Evolutionary conservation across 2,113 vertebrate genomes (phyloP).

Genomic region (Sturnira hondurensis): DNA sequence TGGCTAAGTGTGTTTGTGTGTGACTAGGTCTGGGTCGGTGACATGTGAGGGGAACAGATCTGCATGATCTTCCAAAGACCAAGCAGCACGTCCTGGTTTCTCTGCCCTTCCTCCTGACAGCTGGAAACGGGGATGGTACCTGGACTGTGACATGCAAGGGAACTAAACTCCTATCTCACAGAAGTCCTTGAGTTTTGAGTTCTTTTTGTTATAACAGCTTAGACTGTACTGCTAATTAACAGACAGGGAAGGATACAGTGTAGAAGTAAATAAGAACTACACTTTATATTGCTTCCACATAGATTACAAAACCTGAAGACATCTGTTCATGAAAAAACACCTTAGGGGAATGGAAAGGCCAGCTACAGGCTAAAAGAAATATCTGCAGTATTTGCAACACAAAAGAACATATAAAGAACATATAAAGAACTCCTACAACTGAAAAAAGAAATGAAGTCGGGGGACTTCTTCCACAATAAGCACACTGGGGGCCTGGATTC

Average conservation of each 20-base stretch:
- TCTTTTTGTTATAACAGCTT: background rate
- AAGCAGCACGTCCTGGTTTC: background rate
- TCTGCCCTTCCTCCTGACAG: background rate
- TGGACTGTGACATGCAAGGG: background rate
- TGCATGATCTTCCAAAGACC: background rate
- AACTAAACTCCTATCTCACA: background rate
- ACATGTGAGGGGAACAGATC: background rate
- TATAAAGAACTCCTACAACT: background rate
- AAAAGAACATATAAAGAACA: background rate
- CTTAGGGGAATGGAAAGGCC: background rate
- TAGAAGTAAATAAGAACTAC: background rate
- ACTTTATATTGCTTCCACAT: background rate
- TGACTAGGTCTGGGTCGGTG: background rate
- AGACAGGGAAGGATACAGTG: background rate
- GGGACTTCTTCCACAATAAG: background rate
- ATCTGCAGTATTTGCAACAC: background rate
- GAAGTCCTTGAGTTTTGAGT: background rate
- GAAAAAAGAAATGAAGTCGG: background rate
- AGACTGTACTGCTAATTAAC: background rate
- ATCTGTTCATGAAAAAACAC: background rate
- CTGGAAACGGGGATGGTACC: background rate
- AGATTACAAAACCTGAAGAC: background rate
- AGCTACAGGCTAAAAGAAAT: background rate
- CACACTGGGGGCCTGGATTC: background rate
- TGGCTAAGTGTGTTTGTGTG: background rate